Percentiles rank a stretch among this genome's conserved stretches.
phyloP scores from a whole-genome alignment of 2,113 vertebrate genomes.

The Struthio camelus region DNA sequence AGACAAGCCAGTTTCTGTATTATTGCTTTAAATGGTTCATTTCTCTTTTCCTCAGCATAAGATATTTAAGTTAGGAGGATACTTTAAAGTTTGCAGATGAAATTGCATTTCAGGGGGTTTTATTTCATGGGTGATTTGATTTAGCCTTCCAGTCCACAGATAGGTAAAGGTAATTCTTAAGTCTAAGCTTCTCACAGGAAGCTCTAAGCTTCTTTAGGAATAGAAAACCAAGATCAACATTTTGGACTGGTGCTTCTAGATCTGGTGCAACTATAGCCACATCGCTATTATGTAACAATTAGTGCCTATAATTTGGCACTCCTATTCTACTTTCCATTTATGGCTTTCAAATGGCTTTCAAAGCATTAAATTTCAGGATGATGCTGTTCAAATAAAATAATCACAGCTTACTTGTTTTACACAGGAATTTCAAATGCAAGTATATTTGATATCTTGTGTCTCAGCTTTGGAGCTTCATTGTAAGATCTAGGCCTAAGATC shows the following conservation, averaged over 20 bases:
- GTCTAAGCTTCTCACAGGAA: background rate
- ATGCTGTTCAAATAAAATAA: background rate
- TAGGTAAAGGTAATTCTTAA: background rate
- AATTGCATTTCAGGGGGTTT: conserved; percentile 9
- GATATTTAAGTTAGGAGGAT: background rate
- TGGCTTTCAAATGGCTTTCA: background rate
- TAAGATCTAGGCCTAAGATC: background rate
- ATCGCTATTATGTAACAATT: background rate
- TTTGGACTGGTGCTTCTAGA: background rate
- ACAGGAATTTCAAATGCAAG: background rate
- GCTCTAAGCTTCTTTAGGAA: background rate
- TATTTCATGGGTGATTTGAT: background rate
- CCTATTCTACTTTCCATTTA: background rate
- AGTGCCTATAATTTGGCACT: background rate
- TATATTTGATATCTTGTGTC: background rate
- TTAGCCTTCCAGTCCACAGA: background rate
- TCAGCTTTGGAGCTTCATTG: background rate
- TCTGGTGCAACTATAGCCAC: background rate
- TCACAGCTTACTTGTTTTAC: background rate
- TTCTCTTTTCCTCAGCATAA: background rate
- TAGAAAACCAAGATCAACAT: background rate
- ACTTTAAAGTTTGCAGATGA: background rate
- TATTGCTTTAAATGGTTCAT: background rate
- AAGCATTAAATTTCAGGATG: background rate
- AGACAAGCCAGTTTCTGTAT: background rate